Evolutionary conservation across 2,113 vertebrate genomes (phyloP), one percentile per base, ranked within the genome.

Genomic region (Erinaceus europaeus): DNA sequence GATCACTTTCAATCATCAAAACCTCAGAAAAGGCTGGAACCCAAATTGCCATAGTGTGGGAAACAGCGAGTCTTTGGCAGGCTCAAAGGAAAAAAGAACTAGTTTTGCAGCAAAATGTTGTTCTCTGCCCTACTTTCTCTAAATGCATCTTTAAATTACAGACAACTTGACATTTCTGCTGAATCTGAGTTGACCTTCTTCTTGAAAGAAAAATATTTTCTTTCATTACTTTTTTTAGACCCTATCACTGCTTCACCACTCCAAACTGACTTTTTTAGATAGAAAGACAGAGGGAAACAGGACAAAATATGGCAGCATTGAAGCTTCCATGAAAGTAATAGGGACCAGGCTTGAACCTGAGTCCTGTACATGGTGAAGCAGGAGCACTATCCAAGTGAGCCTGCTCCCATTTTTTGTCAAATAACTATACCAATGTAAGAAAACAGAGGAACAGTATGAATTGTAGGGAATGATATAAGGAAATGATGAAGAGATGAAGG

Each of bases 1-100:
- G 38, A 90, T 65, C 25, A 34, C 65, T 92, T 91, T 88, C 77
- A 88, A 50, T 87, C 40, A 85, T 74, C 69, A 74, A 67, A 93
- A 42, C 77, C 52, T 68, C 84, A 40, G 20, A n/a, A 52, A 81
- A 48, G 59, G 23, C 69, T 75, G 32, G 40, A 81, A 4, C 76
- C 38, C 29, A 86, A 46, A 46, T 29, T n/a, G 20, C 61, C 2
- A 2, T 2, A 14, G n/a, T 48, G 50, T 86, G 91, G 84, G 81
- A 92, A 89, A 72, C 0, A 29, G 10, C 32, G 9, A 23, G 71
- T 74, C 55, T 55, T 59, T 71, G 52, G 50, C 73, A 78, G 36
- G 25, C 29, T 21, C 9, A 74, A 48, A 46, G 32, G 68, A 65
- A 32, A 77, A 65, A 34, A 76, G 53, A 74, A 71, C 68, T 42